Percentiles rank a stretch among this genome's conserved stretches.
These are phyloP conservation scores for Microplitis mediator DNA, from an alignment of 1,140 invertebrate genomes.

Conservation along the genomic window DNA sequence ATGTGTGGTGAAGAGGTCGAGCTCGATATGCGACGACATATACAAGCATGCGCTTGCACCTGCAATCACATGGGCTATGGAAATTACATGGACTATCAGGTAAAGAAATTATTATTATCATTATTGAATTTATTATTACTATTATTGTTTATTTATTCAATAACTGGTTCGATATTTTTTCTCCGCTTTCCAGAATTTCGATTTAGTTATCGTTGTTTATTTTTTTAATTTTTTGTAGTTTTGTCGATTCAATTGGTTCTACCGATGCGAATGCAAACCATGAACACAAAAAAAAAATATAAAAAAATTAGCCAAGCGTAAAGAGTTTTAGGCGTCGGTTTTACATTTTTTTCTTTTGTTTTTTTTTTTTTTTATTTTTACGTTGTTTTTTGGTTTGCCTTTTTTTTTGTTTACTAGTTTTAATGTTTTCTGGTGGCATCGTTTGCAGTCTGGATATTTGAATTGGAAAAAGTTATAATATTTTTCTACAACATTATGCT, in stretches of 20 bases:
- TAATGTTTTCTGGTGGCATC: no score
- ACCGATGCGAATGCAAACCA: not conserved
- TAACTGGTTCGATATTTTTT: not conserved
- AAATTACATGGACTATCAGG: conserved; percentile 89
- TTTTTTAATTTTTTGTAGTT: not conserved
- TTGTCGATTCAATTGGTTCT: not conserved
- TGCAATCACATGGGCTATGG: conserved; percentile 92
- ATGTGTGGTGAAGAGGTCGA: conserved; percentile 66
- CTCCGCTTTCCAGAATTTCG: no score
- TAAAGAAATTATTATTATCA: conserved; percentile 51
- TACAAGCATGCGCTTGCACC: conserved; percentile 83
- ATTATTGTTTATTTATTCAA: not conserved
- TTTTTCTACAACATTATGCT: no score
- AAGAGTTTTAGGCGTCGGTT: not conserved
- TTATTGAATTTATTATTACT: not conserved
- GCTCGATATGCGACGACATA: conserved; percentile 81
- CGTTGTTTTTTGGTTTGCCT: not conserved
- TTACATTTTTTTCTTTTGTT: no score
- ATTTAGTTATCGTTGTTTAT: no score
- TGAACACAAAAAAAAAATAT: not conserved
- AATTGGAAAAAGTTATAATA: no score
- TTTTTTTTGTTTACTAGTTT: not conserved
- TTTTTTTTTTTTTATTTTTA: no score
- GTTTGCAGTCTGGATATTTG: no score
- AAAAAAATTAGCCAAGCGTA: not conserved